Evolutionary conservation across 1,140 invertebrate species (phyloP), one percentile per base, ranked within the genome.

Genomic region (Triops cancriformis): DNA sequence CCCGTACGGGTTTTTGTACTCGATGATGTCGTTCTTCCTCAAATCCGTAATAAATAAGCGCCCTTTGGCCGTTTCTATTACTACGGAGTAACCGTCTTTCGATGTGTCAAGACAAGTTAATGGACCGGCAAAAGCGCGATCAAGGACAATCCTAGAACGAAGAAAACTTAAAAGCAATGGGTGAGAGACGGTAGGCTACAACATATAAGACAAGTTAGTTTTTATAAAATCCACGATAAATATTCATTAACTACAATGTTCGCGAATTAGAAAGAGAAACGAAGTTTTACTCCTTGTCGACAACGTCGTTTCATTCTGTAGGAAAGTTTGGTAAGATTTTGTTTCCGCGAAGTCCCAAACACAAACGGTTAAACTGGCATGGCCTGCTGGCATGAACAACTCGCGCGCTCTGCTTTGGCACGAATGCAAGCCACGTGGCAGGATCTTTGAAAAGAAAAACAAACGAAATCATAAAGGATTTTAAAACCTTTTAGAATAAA

Each of bases 301-400:
- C n/a, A n/a, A 64, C 18, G 51, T 64, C 51, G n/a, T n/a, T n/a
- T n/a, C n/a, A n/a, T 14, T 12, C 6, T 23, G 51, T 18, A 6
- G 51, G n/a, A n/a, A 64, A 64, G 51, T 64, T 64, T 64, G 10
- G 51, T 64, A n/a, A 14, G 51, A 64, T 64, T 64, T 64, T 64
- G 51, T 23, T 64, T 64, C 18, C 9, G 51, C 51, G 51, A 18
- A 64, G 7, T 64, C 51, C 51, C 51, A 64, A 5, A 64, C 51
- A 23, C n/a, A 64, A 9, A 64, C 51, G 51, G 18, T 64, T 3
- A 9, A 9, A 23, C 18, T 64, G 18, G 51, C 51, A 18, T 64
- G 51, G 23, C 51, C 51, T n/a, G 18, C n/a, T n/a, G n/a, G n/a
- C n/a, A n/a, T n/a, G 51, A 23, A 64, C 51, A 64, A 64, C 51